Evolutionary conservation across 2,888 invertebrate species (phyloP).

Genomic region (Cephus spinipes): DNA sequence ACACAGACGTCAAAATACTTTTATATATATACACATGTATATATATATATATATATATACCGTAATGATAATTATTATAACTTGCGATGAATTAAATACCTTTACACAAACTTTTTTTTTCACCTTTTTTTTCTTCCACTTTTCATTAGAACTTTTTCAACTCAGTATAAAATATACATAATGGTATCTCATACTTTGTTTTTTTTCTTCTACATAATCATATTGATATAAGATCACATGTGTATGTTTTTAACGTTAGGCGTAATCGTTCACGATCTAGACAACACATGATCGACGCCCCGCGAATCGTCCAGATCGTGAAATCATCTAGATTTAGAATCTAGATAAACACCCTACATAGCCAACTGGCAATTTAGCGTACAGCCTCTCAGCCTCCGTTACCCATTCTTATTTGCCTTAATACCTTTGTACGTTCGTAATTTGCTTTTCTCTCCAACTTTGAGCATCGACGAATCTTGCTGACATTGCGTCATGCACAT

Average conservation of each 20-base stretch:
- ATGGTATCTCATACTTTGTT: constrained; percentile 55
- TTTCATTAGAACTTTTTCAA: constrained; percentile 38
- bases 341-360: constrained; percentile 34
- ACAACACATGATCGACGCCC: constrained; percentile 9
- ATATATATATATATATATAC: constrained; percentile 1
- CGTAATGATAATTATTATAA: constrained; percentile 32
- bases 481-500: neutral
- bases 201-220: constrained; percentile 42
- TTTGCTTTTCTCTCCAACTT: neutral
- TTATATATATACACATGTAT: too few relatives aligned
- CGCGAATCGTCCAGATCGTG: constrained; percentile 14
- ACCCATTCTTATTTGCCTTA: neutral
- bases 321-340: neutral
- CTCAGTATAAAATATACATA: constrained; percentile 59
- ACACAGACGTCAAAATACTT: constrained; percentile 8
- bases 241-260: constrained; percentile 40
- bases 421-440: neutral
- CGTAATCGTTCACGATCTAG: constrained; percentile 10
- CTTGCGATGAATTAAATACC: constrained; percentile 43
- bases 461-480: too few relatives aligned
- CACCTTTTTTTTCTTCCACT: constrained; percentile 37
- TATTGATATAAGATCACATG: constrained; percentile 55
- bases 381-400: constrained; percentile 32
- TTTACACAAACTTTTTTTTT: constrained; percentile 31
- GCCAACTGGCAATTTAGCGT: constrained; percentile 50